phyloP scores from a whole-genome alignment of 2,888 invertebrate genomes.

The Tetragonisca angustula region DNA sequence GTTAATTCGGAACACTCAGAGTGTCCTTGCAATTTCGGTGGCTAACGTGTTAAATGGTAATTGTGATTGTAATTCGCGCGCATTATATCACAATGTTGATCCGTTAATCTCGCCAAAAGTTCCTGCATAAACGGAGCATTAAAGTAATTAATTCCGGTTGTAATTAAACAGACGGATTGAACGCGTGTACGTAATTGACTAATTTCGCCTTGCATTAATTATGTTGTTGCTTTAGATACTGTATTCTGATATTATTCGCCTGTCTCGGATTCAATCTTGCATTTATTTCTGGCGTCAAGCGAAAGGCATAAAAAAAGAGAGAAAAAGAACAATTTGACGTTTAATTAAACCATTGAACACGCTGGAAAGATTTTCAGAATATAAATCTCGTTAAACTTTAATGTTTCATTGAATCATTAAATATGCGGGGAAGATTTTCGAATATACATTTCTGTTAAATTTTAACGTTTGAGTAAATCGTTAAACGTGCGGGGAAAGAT shows the following conservation, averaged over 20 bases:
- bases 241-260: neutral
- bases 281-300: neutral
- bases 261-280: neutral
- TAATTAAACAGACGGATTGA: conserved; percentile 13
- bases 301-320: neutral
- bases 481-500: too few relatives aligned
- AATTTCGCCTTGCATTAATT: conserved; percentile 11
- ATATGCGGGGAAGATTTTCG: too few relatives aligned
- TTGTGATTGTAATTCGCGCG: conserved; percentile 1
- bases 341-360: too few relatives aligned
- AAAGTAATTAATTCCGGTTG: conserved; percentile 9
- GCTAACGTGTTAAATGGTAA: neutral
- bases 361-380: too few relatives aligned
- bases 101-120: conserved; percentile 5
- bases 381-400: too few relatives aligned
- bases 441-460: too few relatives aligned
- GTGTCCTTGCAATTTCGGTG: neutral
- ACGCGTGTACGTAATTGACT: conserved; percentile 8
- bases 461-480: too few relatives aligned
- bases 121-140: conserved; percentile 3
- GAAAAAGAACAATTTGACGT: neutral
- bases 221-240: neutral
- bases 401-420: too few relatives aligned
- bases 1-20: too few relatives aligned
- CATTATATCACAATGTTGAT: conserved; percentile 11